phyloP scores from a whole-genome alignment of 1,140 invertebrate genomes.

The Adoxophyes honmai region DNA sequence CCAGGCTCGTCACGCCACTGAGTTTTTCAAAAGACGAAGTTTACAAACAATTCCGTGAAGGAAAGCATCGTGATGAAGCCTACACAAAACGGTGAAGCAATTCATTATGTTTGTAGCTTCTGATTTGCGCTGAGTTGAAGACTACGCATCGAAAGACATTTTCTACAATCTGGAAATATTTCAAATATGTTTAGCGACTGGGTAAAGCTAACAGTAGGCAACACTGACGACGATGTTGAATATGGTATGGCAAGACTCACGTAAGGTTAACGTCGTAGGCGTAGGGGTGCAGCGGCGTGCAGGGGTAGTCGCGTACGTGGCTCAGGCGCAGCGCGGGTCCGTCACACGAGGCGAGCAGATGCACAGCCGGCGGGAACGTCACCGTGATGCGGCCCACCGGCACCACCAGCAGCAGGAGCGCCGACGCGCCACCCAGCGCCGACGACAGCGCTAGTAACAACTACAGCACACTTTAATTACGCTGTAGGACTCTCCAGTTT shows the following conservation, averaged over 20 bases:
- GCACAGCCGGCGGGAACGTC: conserved; percentile 79
- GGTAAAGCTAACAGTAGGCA: not conserved
- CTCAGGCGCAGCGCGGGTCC: conserved; percentile 62
- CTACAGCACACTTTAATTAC: too few relatives aligned
- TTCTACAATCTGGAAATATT: too few relatives aligned
- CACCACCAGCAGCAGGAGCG: conserved; percentile 82
- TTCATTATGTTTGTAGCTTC: too few relatives aligned
- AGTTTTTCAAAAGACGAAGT: too few relatives aligned
- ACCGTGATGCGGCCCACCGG: conserved; percentile 84
- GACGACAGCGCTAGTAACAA: conserved; percentile 84
- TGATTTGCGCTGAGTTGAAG: too few relatives aligned
- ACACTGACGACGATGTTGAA: not conserved
- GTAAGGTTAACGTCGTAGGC: conserved; percentile 66
- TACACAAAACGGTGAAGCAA: too few relatives aligned
- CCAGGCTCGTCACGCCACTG: too few relatives aligned
- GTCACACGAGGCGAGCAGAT: conserved; percentile 78
- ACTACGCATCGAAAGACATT: too few relatives aligned
- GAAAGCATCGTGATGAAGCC: too few relatives aligned
- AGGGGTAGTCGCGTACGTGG: conserved; percentile 77
- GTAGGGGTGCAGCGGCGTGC: conserved; percentile 67
- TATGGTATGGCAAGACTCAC: conserved; percentile 56
- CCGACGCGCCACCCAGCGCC: conserved; percentile 81
- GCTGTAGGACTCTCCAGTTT: too few relatives aligned
- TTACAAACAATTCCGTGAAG: too few relatives aligned
- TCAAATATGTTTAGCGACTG: too few relatives aligned